These are phyloP conservation scores for Hydropsyche tenuis DNA, from an alignment of 1,140 invertebrate species.

Conservation along the genomic window DNA sequence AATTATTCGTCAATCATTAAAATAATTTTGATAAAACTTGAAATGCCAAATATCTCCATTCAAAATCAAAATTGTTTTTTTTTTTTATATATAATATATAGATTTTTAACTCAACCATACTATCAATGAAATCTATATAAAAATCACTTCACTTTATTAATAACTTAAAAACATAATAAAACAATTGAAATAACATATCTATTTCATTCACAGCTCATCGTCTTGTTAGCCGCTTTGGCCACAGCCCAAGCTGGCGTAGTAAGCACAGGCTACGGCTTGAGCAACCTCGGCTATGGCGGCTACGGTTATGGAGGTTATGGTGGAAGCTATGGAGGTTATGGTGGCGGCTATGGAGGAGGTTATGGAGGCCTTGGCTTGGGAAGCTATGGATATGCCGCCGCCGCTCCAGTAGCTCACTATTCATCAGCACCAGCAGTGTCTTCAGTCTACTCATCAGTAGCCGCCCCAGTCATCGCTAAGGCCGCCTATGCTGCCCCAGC, in stretches of 20 bases:
- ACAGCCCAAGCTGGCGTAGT: conserved; percentile 50
- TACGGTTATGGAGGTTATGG: conserved; percentile 13
- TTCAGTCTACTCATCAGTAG: conserved; percentile 29
- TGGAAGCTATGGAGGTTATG: conserved; percentile 5
- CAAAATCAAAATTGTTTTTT: too few species aligned
- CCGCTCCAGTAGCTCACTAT: conserved; percentile 39
- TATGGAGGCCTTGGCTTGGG: conserved; percentile 1
- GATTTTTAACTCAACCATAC: too few species aligned
- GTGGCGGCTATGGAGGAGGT: not conserved
- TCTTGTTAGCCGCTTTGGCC: conserved; percentile 58
- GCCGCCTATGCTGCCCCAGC: conserved; percentile 45
- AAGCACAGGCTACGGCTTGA: conserved; percentile 24
- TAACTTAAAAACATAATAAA: too few species aligned
- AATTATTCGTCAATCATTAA: too few species aligned
- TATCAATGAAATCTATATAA: too few species aligned
- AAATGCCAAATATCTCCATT: too few species aligned
- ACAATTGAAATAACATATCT: conserved; percentile 11
- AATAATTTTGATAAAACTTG: too few species aligned
- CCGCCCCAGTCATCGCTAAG: conserved; percentile 43
- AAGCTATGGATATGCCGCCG: conserved; percentile 18
- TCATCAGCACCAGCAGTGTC: conserved; percentile 18
- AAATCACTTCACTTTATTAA: too few species aligned
- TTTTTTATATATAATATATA: too few species aligned
- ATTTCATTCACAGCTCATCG: conserved; percentile 53
- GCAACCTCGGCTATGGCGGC: conserved; percentile 10